These are phyloP conservation scores for Maniola jurtina DNA, from an alignment of 1,140 invertebrate species.

Conservation along the genomic window DNA sequence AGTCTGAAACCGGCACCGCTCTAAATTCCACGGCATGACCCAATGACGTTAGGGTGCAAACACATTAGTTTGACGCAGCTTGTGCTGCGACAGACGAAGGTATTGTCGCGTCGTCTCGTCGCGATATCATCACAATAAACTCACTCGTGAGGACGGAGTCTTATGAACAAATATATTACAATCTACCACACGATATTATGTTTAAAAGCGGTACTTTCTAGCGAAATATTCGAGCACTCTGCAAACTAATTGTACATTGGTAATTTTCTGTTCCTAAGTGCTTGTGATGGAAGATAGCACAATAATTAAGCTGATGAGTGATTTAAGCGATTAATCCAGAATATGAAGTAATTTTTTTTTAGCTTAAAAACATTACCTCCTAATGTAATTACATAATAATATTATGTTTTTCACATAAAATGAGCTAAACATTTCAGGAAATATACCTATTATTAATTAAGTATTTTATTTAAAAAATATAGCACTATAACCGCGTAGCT, in stretches of 20 bases:
- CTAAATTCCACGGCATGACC: no score
- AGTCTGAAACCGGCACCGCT: no score
- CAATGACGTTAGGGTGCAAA: no score
- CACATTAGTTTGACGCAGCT: no score
- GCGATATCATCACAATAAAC: not conserved
- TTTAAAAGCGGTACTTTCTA: not conserved
- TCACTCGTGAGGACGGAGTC: not conserved
- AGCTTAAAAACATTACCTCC: no score
- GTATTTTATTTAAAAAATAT: no score
- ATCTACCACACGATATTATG: not conserved
- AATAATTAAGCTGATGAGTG: not conserved
- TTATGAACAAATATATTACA: not conserved
- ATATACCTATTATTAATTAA: no score
- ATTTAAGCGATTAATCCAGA: not conserved
- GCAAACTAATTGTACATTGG: not conserved
- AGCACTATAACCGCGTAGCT: no score
- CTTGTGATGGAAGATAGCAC: not conserved
- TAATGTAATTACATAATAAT: not conserved
- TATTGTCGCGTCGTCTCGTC: no score
- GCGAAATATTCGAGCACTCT: not conserved
- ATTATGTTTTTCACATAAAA: no score
- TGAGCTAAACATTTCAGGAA: no score
- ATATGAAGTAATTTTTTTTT: not conserved
- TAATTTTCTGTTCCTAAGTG: not conserved
- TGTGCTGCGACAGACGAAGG: no score